A percentile compares a stretch with the other conserved stretches of the same genome.
phyloP scores from a whole-genome alignment of 2,797 vertebrate species.

The Ficedula albicollis region DNA sequence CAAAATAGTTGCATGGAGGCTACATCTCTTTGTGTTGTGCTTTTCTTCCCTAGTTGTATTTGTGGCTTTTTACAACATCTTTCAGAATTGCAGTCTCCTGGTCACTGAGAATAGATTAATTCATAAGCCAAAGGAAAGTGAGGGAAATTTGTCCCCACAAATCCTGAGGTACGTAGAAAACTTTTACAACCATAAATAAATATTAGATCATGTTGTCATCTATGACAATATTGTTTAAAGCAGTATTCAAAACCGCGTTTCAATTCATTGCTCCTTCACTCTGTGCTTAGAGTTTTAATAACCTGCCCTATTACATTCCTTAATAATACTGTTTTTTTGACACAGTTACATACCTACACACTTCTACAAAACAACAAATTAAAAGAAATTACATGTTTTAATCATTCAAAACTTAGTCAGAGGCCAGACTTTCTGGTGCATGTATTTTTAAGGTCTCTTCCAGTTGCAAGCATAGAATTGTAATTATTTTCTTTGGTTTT shows the following conservation, averaged over 20 bases:
- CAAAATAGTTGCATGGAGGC: not conserved
- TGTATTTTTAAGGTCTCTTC: not conserved
- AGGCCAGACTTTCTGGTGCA: not conserved
- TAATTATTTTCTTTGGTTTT: not conserved
- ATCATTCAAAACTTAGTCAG: not conserved
- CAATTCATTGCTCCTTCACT: not conserved
- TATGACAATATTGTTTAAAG: not conserved
- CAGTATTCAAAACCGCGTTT: not conserved
- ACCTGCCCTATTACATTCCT: not conserved
- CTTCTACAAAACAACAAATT: no score
- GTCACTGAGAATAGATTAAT: not conserved
- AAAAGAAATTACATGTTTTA: not conserved
- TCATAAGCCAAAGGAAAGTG: not conserved
- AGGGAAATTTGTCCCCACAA: not conserved
- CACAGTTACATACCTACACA: not conserved
- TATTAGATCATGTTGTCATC: not conserved
- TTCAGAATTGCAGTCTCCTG: not conserved
- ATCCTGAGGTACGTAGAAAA: not conserved
- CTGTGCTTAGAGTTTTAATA: not conserved
- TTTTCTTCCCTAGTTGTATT: not conserved
- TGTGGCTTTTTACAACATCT: not conserved
- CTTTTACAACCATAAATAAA: not conserved
- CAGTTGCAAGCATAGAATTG: not conserved
- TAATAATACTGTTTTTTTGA: not conserved
- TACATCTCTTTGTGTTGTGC: not conserved